Evolutionary conservation across 2,113 vertebrate species (phyloP).

Genomic region (Ceratotherium simum): DNA sequence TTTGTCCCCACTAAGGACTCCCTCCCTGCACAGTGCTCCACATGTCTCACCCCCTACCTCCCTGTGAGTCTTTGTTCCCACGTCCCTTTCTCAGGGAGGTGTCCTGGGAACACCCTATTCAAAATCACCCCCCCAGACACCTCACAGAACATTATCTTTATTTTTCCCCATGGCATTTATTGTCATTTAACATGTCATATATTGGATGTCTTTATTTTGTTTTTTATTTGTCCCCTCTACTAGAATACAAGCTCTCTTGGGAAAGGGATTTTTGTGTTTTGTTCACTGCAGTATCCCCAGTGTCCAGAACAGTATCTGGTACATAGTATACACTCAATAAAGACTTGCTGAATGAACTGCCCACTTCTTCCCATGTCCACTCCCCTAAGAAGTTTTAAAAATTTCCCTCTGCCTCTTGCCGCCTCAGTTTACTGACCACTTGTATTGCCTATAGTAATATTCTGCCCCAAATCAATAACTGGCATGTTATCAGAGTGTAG

Average conservation of each 20-base stretch:
- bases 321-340: slow-evolving; percentile 22
- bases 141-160: background rate
- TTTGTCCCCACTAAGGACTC: background rate
- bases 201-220: background rate
- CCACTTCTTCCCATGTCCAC: background rate
- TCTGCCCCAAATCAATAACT: background rate
- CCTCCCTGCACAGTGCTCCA: background rate
- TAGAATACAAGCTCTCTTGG: background rate
- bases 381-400: background rate
- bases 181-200: background rate
- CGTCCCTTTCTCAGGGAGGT: background rate
- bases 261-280: background rate
- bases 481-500: background rate
- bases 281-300: background rate
- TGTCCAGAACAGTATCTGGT: background rate
- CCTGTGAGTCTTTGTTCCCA: background rate
- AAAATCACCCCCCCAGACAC: background rate
- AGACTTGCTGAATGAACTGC: slow-evolving; percentile 28
- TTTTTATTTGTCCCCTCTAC: background rate
- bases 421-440: background rate
- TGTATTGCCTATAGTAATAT: background rate
- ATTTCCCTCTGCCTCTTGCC: background rate
- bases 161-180: background rate
- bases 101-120: background rate
- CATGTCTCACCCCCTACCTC: background rate